Evolutionary conservation across 35 echinoderm and acorn worm genomes (phyloP), one percentile per base, ranked within the genome.

Genomic region (Lytechinus variegatus): DNA sequence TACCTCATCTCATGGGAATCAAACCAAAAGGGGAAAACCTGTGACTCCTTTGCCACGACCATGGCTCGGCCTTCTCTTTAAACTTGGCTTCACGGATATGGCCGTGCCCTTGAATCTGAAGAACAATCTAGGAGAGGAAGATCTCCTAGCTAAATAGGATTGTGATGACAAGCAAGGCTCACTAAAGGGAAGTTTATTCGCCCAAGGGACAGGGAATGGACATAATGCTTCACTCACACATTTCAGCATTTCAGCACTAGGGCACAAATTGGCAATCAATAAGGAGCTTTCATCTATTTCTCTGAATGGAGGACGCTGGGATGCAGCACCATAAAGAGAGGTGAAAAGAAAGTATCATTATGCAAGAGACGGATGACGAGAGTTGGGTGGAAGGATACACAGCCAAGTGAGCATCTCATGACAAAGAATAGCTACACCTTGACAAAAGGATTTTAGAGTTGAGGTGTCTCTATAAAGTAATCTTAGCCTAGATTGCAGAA

Each of bases 221-320:
- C 88, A 90, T 90, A 90, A 90, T 90, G 88, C 52, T 79, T 79
- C 66, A 79, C 66, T 79, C 66, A 79, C 66, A 79, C 66, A 79
- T 79, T 79, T 79, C 66, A 79, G 21, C 66, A 24, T 79, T 79
- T 79, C 66, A 79, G 19, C 66, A 79, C 19, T 79, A 79, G 8
- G 61, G 66, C 66, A 79, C 66, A 79, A 79, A 79, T 79, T 79
- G 66, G 66, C 66, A 79, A 79, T 79, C 66, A 79, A 79, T 79
- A 79, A 79, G 61, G 14, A 16, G 66, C 66, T 79, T 79, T 79
- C 66, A n/a, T 24, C 66, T 8, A 79, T 79, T 79, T 79, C 66
- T 79, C 66, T 79, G 66, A 79, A 79, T 79, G 66, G n/a, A 16
- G 66, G n/a, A 6, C 4, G 21, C 66, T 24, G 0, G 19, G 21